A percentile compares a stretch with the other conserved stretches of the same genome.
Evolutionary conservation across 1,140 invertebrate species (phyloP).

Genomic region (Kradibia gibbosae): DNA sequence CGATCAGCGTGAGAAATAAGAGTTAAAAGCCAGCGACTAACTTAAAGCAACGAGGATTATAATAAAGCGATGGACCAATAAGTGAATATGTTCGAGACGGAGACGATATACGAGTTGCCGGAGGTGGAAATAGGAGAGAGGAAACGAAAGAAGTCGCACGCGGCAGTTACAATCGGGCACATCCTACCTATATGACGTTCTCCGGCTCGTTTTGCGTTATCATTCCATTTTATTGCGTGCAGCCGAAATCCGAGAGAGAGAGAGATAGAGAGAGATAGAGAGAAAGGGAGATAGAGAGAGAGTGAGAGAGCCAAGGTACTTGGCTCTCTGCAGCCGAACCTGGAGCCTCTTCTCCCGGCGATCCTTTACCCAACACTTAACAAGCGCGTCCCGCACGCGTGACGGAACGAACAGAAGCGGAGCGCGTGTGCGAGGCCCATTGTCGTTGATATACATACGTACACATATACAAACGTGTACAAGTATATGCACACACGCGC

Average conservation of each 20-base stretch:
- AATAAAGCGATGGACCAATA: slow-evolving; percentile 34
- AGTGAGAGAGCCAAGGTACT: too few species aligned
- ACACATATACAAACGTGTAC: too few species aligned
- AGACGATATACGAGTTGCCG: neutral
- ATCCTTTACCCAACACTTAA: neutral
- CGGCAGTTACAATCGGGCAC: slow-evolving; percentile 45
- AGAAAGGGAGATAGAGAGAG: too few species aligned
- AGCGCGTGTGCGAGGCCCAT: slow-evolving; percentile 17
- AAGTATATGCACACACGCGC: too few species aligned
- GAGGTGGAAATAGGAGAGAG: slow-evolving; percentile 28
- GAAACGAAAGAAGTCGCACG: slow-evolving; percentile 48
- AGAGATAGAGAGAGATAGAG: too few species aligned
- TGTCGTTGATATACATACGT: too few species aligned
- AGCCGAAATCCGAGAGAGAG: slow-evolving; percentile 47
- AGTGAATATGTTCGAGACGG: slow-evolving; percentile 47
- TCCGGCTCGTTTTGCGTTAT: slow-evolving; percentile 62
- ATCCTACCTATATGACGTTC: slow-evolving; percentile 61
- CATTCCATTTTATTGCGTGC: slow-evolving; percentile 67
- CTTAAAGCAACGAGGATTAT: neutral
- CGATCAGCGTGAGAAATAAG: neutral
- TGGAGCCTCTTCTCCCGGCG: slow-evolving; percentile 7
- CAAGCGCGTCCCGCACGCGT: neutral
- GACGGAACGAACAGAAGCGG: neutral
- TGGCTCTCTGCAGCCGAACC: neutral
- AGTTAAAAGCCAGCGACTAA: neutral